Percentiles rank a stretch among this genome's conserved stretches.
phyloP scores from a whole-genome alignment of 2,888 invertebrate genomes.

The Netelia fuscicornis region DNA sequence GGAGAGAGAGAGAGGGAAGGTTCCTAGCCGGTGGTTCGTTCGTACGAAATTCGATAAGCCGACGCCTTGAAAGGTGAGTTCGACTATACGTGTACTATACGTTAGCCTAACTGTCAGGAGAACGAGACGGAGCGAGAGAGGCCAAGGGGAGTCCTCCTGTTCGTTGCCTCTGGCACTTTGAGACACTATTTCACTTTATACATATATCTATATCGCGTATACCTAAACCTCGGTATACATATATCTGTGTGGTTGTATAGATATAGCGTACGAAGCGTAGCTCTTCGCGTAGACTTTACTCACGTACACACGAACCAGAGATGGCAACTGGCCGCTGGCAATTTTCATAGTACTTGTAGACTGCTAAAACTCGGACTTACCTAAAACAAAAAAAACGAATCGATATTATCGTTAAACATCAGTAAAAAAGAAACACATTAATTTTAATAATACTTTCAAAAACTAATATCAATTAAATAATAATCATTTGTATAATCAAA shows the following conservation, averaged over 20 bases:
- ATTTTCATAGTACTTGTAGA: constrained; percentile 67
- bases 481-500: not conserved
- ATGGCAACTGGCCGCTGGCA: constrained; percentile 39
- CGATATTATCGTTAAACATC: constrained; percentile 40
- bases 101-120: constrained; percentile 36
- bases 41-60: constrained; percentile 58
- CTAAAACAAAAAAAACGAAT: constrained; percentile 71
- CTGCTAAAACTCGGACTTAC: constrained; percentile 75
- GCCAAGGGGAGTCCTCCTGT: constrained; percentile 58
- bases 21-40: constrained; percentile 26
- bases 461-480: not conserved
- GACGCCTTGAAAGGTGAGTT: constrained; percentile 52
- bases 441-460: not conserved
- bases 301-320: constrained; percentile 55
- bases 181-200: constrained; percentile 33
- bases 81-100: constrained; percentile 34
- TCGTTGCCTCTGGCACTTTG: constrained; percentile 62
- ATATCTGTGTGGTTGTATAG: constrained; percentile 11
- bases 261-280: not conserved
- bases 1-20: not conserved
- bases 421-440: not conserved
- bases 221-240: not conserved
- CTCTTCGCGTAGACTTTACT: constrained; percentile 46
- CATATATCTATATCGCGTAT: not conserved
- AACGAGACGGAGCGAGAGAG: constrained; percentile 1